Base-by-base conservation (phyloP, 2,797 vertebrate species). In the Miichthys miiuy region DNA sequence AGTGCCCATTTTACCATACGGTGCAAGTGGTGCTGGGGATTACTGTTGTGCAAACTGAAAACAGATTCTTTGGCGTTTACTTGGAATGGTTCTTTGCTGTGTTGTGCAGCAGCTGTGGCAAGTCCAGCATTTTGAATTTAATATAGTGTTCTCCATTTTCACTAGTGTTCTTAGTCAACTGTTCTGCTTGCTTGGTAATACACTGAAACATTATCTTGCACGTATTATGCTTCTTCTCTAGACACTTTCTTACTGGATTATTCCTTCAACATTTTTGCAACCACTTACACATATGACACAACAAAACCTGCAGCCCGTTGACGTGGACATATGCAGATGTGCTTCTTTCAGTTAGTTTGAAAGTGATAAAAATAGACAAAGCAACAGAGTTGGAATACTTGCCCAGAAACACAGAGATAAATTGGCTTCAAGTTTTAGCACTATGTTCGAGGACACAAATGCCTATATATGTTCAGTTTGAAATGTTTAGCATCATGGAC, bases 401-500 rank as follows among this genome's bases (percentile, higher is more conserved):
- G 55, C 62, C 85, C 52, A 88, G 72, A 69, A 67, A 63, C 23
- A 46, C 14, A 75, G 1, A 0, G 5, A 2, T 10, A 1, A 16
- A 13, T 5, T 12, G 8, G 3, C 34, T 38, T 38, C 34, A 38
- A 38, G 34, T 9, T 9, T 38, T 38, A 38, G 8, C 8, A 38
- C 34, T 9, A 38, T 9, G 34, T 4, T 6, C 47, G 10, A 8
- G 34, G 2, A 38, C 34, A 38, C 34, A 38, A 38, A 38, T 38
- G 2, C 34, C n/a, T 34, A 38, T 38, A 38, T 38, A 38, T 38
- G 34, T 38, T 38, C 34, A 38, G 8, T 38, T 9, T 38, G 16
- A 54, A 30, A 4, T 12, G 63, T 85, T 86, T 86, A 83, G 90
- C 25, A 86, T 83, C 81, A 75, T 57, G 87, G 88, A 38, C 34